Base-by-base conservation (phyloP, 2,888 invertebrate genomes). In the Lasius fuliginosus region DNA sequence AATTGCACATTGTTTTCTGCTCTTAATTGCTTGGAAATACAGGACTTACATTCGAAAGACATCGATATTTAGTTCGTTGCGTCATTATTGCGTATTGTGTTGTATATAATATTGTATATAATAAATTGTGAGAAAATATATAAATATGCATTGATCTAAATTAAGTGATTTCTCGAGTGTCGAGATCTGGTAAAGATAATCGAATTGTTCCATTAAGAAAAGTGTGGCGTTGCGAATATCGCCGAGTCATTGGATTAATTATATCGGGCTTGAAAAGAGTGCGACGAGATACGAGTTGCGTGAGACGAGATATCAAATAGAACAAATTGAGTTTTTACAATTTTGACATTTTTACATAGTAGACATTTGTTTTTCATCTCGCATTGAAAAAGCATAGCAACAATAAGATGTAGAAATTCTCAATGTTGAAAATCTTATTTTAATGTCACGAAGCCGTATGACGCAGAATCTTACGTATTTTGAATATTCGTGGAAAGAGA, bases 11-110 rank as follows among this genome's bases (percentile, higher is more conserved):
- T 58, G 33, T 79, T 79, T 60, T 42, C 18, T 15, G 60, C 60
- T 81, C 36, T n/a, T 77, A 77, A 68, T 77, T 77, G 30, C 15
- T n/a, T 30, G 77, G 30, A 56, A 68, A 77, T 77, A 56, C 2
- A 23, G 18, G 62, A 33, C 18, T 27, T 30, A 67, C 12, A 64
- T n/a, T 46, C 8, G n/a, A 12, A 15, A 62, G 64, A 75, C 4
- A 15, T 64, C 15, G 9, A 42, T 46, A 75, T 46, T 33, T 64
- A 64, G 12, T 6, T 75, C 5, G 8, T 15, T 42, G 12, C 12
- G 27, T 15, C 1, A 53, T 67, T 76, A 76, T 40, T 12, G 18
- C n/a, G 23, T 15, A 40, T 18, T 5, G 4, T 23, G 40, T 23
- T 18, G 6, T 18, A 6, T 27, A 58, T 30, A 15, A 58, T 27